Conservation (phyloP, 1,140 invertebrate species). For the Tetramorium alpestre region DNA sequence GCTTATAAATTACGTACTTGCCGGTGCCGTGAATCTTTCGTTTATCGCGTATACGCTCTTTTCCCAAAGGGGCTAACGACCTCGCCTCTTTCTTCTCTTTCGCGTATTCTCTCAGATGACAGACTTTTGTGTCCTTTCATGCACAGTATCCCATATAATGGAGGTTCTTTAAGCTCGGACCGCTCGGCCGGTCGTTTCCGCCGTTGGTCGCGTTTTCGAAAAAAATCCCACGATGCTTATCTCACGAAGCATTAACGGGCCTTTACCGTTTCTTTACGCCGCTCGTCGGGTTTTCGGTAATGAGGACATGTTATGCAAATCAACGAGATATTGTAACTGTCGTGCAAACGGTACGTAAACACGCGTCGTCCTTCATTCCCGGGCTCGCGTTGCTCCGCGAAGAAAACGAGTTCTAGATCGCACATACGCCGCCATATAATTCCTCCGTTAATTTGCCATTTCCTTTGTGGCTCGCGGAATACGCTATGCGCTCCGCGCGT, state of each 20-base stretch:
- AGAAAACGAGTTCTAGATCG: constrained; percentile 33
- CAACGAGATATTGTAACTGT: constrained; percentile 38
- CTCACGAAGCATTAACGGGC: neutral
- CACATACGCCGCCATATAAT: neutral
- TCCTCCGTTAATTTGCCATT: constrained; percentile 19
- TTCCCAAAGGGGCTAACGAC: constrained; percentile 13
- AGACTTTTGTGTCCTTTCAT: constrained; percentile 36
- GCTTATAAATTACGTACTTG: constrained; percentile 29
- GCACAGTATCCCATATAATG: neutral
- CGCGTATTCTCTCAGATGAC: neutral
- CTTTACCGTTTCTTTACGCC: constrained; percentile 49
- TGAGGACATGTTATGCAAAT: constrained; percentile 73
- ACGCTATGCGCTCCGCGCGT: neutral
- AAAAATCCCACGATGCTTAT: constrained; percentile 67
- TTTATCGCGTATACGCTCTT: constrained; percentile 15
- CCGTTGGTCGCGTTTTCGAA: constrained; percentile 58
- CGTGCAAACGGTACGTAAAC: constrained; percentile 28
- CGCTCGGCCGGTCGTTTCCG: constrained; percentile 22
- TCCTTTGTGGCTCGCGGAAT: constrained; percentile 10
- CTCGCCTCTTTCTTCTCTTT: neutral
- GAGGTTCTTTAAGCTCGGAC: neutral
- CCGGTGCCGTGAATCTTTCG: constrained; percentile 14
- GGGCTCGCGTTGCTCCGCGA: neutral
- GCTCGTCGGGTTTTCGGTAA: constrained; percentile 51
- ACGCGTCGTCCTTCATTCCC: constrained; percentile 13